Evolutionary conservation across 2,888 invertebrate species (phyloP), one percentile per base, ranked within the genome.

Genomic region (Sesamia inferens): DNA sequence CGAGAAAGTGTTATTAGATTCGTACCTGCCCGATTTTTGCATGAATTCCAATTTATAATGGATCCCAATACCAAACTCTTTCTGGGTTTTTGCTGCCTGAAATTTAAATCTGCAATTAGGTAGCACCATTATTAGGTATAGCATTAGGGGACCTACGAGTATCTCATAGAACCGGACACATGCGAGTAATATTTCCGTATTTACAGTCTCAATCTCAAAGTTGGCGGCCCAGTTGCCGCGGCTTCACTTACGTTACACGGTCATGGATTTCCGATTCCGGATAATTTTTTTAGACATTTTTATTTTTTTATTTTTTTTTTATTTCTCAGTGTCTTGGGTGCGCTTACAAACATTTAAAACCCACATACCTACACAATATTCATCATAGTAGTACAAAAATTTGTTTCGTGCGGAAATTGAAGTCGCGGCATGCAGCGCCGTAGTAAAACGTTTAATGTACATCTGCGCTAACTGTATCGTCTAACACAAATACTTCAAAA

Each of bases 51-150:
- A 79, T 83, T 94, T 94, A 84, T 92, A 94, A 76, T 87, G 88
- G 24, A 94, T 77, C 42, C 87, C 77, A 66, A 91, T 92, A 24
- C 87, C 88, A 68, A 94, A 93, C 0, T 92, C 89, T 57, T 85
- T 87, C 79, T 92, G 92, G 66, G 88, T 86, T 73, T 94, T 91
- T 39, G 95, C 93, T 63, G 88, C 76, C 95, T 95, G 88, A 66
- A 90, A 91, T 76, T 64, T n/a, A 47, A 68, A 48, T 42, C 7
- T 22, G n/a, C 13, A 31, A 55, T 74, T 74, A 70, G 44, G 6
- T 65, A 39, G 57, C 1, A 31, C n/a, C n/a, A 14, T 39, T 24
- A 19, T 14, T 24, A 19, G 24, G 54, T 47, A 31, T 3, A 31
- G 31, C 31, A 31, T 31, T 31, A 31, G 31, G 3, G 31, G 31